Evolutionary conservation across 2,113 vertebrate genomes (phyloP).

Genomic region (Lagopus muta): DNA sequence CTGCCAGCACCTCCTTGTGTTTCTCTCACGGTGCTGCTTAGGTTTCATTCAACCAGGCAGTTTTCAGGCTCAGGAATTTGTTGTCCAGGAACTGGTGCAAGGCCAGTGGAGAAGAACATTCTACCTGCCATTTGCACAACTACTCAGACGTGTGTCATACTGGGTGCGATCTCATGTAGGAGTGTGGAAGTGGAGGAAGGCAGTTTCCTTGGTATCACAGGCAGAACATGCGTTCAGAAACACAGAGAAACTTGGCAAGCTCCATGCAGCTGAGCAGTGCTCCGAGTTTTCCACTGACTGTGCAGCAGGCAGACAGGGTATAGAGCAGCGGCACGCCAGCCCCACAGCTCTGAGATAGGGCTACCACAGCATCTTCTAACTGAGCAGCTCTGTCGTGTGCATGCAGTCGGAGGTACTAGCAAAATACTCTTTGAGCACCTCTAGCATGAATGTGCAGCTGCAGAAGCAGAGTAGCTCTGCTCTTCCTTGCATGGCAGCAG

Average conservation of each 20-base stretch:
- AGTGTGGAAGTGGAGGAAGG: not conserved
- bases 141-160: not conserved
- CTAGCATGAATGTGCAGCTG: not conserved
- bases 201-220: fast-evolving
- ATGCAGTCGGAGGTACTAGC: not conserved
- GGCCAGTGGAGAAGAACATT: not conserved
- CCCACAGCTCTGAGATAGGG: not conserved
- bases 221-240: not conserved
- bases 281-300: not conserved
- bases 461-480: not conserved
- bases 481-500: not conserved
- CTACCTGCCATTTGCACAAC: not conserved
- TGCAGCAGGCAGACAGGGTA: not conserved
- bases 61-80: not conserved
- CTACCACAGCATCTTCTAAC: not conserved
- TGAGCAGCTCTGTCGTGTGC: not conserved
- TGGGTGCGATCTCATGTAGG: fast-evolving
- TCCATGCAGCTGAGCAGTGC: not conserved
- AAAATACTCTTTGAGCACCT: not conserved
- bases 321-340: not conserved
- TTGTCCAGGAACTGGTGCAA: not conserved
- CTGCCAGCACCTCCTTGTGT: not conserved
- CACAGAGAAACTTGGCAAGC: not conserved
- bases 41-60: not conserved
- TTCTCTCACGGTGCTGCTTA: not conserved